phyloP scores from a whole-genome alignment of 2,797 vertebrate genomes.

The Myoxocephalus aenaeus region DNA sequence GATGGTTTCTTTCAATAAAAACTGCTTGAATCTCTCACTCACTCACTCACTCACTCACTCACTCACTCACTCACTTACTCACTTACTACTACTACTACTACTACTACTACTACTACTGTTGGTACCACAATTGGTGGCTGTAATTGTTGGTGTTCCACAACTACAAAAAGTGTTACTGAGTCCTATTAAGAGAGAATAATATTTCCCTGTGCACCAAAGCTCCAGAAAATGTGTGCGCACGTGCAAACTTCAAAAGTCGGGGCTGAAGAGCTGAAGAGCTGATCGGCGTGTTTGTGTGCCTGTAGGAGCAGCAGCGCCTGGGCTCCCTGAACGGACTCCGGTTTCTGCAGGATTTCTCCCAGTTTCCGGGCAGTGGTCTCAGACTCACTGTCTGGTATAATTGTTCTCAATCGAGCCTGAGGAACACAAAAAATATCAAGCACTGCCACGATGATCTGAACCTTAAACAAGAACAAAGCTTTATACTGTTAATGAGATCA shows the following conservation, averaged over 20 bases:
- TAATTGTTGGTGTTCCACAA: background rate
- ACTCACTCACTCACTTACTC: no score
- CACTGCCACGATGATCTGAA: background rate
- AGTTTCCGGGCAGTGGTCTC: constrained; percentile 54
- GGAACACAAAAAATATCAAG: constrained; percentile 14
- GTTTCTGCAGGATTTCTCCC: constrained; percentile 65
- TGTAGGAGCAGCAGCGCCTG: constrained; percentile 69
- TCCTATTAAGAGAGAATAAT: background rate
- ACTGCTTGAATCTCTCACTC: no score
- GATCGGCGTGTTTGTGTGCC: constrained; percentile 67
- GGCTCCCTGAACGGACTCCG: constrained; percentile 26
- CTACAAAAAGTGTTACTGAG: constrained; percentile 1
- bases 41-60: background rate
- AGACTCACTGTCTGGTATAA: constrained; percentile 47
- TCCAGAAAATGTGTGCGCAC: background rate
- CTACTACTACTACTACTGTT: no score
- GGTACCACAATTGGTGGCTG: background rate
- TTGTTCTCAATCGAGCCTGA: constrained; percentile 72
- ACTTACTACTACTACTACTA: no score
- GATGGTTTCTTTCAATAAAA: no score
- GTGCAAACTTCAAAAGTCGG: background rate
- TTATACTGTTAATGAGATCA: background rate
- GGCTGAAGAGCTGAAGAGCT: constrained; percentile 53
- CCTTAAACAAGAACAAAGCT: background rate
- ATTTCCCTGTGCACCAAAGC: background rate